phyloP scores from a whole-genome alignment of 1,140 invertebrate genomes.

The Hesperophylax magnus region DNA sequence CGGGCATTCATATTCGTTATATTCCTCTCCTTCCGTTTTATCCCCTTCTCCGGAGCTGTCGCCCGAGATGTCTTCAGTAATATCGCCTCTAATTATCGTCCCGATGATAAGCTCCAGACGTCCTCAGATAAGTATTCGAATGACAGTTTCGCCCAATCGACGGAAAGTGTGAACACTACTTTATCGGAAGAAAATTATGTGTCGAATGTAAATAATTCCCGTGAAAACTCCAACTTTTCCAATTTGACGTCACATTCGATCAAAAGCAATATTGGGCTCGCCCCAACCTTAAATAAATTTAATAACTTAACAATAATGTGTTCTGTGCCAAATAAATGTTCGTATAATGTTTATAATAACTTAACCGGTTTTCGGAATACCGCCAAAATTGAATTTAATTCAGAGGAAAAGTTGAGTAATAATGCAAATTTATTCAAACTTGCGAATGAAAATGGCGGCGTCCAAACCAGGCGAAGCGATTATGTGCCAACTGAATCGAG shows the following conservation, averaged over 20 bases:
- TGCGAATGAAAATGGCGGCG: background rate
- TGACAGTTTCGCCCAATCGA: constrained; percentile 46
- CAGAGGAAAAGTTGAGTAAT: constrained; percentile 15
- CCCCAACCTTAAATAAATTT: constrained; percentile 39
- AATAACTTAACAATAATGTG: constrained; percentile 37
- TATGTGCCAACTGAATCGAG: constrained; percentile 2
- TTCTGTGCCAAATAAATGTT: constrained; percentile 48
- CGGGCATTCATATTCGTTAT: constrained; percentile 5
- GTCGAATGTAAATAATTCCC: constrained; percentile 21
- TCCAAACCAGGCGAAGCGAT: background rate
- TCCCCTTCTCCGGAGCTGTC: background rate
- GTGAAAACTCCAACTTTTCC: constrained; percentile 19
- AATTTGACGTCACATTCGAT: constrained; percentile 1
- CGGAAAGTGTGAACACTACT: constrained; percentile 18
- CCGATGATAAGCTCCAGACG: background rate
- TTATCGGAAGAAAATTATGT: constrained; percentile 7
- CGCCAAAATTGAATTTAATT: background rate
- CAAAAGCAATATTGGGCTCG: constrained; percentile 41
- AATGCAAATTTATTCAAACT: constrained; percentile 12
- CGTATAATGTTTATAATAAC: constrained; percentile 30
- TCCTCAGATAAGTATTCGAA: constrained; percentile 30
- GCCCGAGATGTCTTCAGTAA: background rate
- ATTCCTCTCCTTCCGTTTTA: background rate
- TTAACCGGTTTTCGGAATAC: background rate
- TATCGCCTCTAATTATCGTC: background rate